Conservation (phyloP, 2,888 invertebrate species). For the Halictus quadricinctus region DNA sequence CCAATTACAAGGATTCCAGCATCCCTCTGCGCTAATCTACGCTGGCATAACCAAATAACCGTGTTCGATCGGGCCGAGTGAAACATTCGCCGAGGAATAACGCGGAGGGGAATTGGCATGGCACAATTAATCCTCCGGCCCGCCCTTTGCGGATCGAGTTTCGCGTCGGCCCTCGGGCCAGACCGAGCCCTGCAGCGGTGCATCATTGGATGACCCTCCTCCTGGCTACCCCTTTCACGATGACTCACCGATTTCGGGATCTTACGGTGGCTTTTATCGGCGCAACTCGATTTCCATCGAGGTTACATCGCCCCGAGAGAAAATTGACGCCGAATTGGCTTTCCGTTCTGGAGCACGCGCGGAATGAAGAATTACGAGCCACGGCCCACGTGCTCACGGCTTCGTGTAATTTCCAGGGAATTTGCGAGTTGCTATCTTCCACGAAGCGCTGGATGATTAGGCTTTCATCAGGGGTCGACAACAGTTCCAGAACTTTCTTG, state of each 20-base stretch:
- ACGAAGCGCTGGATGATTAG: too few relatives aligned
- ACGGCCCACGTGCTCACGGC: neutral
- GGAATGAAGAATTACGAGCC: slow-evolving; percentile 9
- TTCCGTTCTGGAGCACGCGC: neutral
- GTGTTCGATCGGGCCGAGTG: slow-evolving; percentile 22
- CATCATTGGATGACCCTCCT: slow-evolving; percentile 17
- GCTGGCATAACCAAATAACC: slow-evolving; percentile 57
- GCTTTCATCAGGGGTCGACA: too few relatives aligned
- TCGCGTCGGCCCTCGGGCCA: neutral
- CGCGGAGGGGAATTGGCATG: slow-evolving; percentile 37
- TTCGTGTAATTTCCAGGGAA: neutral
- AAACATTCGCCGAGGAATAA: slow-evolving; percentile 1
- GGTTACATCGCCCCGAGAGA: slow-evolving; percentile 2
- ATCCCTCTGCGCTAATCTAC: slow-evolving; percentile 27
- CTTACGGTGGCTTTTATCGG: slow-evolving; percentile 13
- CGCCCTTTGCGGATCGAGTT: neutral
- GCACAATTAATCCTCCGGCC: slow-evolving; percentile 44
- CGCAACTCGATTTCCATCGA: slow-evolving; percentile 29
- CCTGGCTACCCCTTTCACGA: slow-evolving; percentile 17
- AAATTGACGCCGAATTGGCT: slow-evolving; percentile 34
- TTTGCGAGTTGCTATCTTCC: neutral
- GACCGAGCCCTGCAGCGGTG: neutral
- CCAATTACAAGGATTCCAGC: slow-evolving; percentile 41
- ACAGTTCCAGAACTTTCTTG: too few relatives aligned
- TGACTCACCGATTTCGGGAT: slow-evolving; percentile 24